phyloP scores from a whole-genome alignment of 2,888 invertebrate species.

The Julus scanicus region DNA sequence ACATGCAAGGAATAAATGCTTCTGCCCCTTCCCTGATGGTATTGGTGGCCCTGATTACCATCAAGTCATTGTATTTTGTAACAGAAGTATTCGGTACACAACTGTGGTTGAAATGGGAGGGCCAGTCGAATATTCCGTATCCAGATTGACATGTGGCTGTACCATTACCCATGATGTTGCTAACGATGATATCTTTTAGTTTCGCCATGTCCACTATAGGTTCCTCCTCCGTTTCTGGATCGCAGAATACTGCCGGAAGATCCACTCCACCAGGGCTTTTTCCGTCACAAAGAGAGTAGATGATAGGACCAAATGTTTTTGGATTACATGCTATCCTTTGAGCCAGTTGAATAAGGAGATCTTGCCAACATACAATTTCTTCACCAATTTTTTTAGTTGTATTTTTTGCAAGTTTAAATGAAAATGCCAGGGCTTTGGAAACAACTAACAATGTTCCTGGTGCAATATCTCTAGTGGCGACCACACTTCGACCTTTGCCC shows the following conservation, averaged over 20 bases:
- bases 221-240: neutral
- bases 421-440: neutral
- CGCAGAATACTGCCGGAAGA: neutral
- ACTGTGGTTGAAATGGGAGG: neutral
- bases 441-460: neutral
- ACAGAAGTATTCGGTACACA: neutral
- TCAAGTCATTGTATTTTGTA: neutral
- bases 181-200: neutral
- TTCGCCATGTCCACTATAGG: neutral
- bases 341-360: neutral
- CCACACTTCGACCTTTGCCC: neutral
- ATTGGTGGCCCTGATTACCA: neutral
- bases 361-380: neutral
- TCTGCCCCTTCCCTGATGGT: neutral
- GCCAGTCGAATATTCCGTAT: neutral
- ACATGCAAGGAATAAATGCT: neutral
- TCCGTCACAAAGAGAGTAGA: neutral
- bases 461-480: slow-evolving; percentile 3
- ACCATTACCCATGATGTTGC: neutral
- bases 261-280: neutral
- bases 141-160: neutral
- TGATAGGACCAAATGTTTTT: neutral
- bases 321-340: neutral
- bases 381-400: neutral
- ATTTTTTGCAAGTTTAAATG: neutral